Evolutionary conservation across 1,140 invertebrate species (phyloP), one percentile per base, ranked within the genome.

Genomic region (Drosophila auraria): DNA sequence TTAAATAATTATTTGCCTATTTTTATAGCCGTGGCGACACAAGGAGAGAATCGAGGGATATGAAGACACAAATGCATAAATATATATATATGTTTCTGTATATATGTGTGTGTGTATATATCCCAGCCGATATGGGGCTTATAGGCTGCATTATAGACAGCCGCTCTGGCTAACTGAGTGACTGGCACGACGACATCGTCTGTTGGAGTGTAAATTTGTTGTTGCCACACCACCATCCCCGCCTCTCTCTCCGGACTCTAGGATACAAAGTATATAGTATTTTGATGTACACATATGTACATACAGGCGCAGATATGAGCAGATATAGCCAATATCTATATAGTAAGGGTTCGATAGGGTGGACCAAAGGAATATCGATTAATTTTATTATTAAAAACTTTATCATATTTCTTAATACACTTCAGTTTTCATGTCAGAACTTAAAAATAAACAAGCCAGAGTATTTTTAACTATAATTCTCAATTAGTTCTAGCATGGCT

Each of bases 1-100:
- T 91, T 91, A 91, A 91, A 91, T 91, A 91, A 91, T 91, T 91
- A 91, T 91, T 91, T 91, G 87, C 77, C 87, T 91, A 91, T 91
- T 91, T 91, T 91, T 91, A 91, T 86, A 83, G 76, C 65, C 58
- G 66, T 40, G 62, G 57, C 61, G 56, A 69, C 44, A 66, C 40
- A 71, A 58, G 51, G 23, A 36, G 47, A 54, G 59, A 64, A n/a
- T 64, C 63, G 42, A 75, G 30, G 17, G 49, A 68, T 40, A 71
- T 71, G 42, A 71, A 47, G 63, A 71, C 40, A 71, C 50, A 71
- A 68, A 56, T 47, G 63, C 50, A 68, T 45, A 27, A 25, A 40
- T 20, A 20, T 15, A 54, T 53, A 25, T 3, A 14, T 17, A 9
- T 8, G 6, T 17, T 3, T 23, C n/a, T 33, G 33, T 53, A 33